A percentile compares a stretch with the other conserved stretches of the same genome.
These are phyloP conservation scores for Nomada hirtipes DNA, from an alignment of 2,888 invertebrate genomes.

Conservation along the genomic window DNA sequence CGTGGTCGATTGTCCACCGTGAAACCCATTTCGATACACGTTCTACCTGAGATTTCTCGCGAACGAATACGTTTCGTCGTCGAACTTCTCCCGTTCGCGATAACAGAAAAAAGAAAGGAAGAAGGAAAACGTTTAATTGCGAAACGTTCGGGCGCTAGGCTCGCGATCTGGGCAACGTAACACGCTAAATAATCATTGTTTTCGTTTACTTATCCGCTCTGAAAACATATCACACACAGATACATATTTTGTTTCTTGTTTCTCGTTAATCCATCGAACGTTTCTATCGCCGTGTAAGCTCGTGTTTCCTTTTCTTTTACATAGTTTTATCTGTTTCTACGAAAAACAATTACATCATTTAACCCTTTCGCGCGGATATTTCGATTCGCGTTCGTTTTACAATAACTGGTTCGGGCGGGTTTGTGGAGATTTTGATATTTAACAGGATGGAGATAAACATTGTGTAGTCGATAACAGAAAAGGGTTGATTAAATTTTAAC, in stretches of 20 bases:
- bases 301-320: conserved; percentile 7
- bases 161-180: conserved; percentile 8
- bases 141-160: conserved; percentile 37
- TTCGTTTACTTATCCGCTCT: background rate
- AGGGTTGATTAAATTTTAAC: no score
- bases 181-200: conserved; percentile 1
- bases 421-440: no score
- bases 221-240: no score
- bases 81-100: conserved; percentile 19
- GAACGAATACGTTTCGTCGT: conserved; percentile 18
- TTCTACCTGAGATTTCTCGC: conserved; percentile 51
- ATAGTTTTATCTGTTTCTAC: background rate
- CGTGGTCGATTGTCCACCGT: conserved; percentile 1
- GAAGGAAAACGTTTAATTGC: conserved; percentile 16
- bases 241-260: no score
- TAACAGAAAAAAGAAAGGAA: background rate
- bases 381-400: background rate
- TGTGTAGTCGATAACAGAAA: no score
- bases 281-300: conserved; percentile 25
- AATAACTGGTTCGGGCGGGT: no score
- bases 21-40: conserved; percentile 10
- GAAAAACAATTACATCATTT: background rate
- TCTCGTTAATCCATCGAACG: no score
- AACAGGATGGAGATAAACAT: no score
- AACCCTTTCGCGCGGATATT: conserved; percentile 22